phyloP scores from a whole-genome alignment of 2,797 vertebrate genomes.

The Oreonectes daqikongensis region DNA sequence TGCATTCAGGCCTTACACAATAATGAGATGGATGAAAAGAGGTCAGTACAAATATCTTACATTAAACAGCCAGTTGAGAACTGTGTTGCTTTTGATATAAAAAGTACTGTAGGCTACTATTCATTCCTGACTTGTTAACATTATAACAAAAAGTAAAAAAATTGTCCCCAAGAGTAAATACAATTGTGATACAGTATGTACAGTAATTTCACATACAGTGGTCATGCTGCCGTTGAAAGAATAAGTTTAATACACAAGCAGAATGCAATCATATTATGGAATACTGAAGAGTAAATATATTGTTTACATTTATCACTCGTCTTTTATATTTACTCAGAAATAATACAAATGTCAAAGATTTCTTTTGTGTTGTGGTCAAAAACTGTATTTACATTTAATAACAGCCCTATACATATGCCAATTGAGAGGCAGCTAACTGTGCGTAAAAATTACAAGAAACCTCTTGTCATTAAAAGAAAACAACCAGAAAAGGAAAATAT shows the following conservation, averaged over 20 bases:
- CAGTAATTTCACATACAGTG: conserved; percentile 59
- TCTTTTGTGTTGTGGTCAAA: conserved; percentile 22
- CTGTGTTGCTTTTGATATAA: conserved; percentile 56
- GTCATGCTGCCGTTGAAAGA: conserved; percentile 57
- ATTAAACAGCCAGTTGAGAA: conserved; percentile 48
- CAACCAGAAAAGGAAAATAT: background rate
- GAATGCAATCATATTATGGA: conserved; percentile 47
- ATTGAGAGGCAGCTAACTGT: conserved; percentile 18
- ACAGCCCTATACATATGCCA: conserved; percentile 28
- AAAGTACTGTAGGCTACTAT: conserved; percentile 55
- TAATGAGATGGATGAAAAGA: conserved; percentile 48
- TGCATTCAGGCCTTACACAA: conserved; percentile 41
- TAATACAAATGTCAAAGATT: conserved; percentile 20
- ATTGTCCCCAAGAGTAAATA: conserved; percentile 60
- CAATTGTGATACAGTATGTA: conserved; percentile 62
- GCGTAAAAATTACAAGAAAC: background rate
- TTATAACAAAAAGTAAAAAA: conserved; percentile 63
- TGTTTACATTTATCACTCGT: conserved; percentile 30
- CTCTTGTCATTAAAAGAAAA: conserved; percentile 17
- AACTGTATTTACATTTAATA: conserved; percentile 42
- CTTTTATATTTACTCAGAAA: conserved; percentile 35
- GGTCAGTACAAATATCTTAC: conserved; percentile 52
- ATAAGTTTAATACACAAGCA: conserved; percentile 47
- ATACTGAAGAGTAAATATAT: conserved; percentile 43
- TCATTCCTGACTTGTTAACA: conserved; percentile 55